Base-by-base conservation (phyloP, 64 coral and sea anemone species). In the Dendronephthya gigantea region DNA sequence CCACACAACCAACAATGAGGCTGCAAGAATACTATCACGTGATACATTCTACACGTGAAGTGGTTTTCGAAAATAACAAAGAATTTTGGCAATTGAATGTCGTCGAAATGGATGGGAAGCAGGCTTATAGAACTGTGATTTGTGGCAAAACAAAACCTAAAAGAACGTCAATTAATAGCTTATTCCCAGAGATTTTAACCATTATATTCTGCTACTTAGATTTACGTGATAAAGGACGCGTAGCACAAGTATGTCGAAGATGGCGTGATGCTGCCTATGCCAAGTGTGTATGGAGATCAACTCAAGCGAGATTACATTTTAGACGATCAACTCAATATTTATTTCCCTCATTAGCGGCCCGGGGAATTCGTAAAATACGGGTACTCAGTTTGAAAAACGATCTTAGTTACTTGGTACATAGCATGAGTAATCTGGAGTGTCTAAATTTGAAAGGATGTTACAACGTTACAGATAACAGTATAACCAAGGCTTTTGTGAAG, bases 311-410 rank as follows among this genome's bases (percentile, higher is more conserved):
- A 85, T 92, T 98, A 72, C 95, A 98, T 84, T 85, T 98, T 41
- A 79, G 95, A 68, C 90, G 95, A 82, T 98, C 95, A 87, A 93
- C 91, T 98, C 95, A 92, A 9, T 90, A 90, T 81, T 88, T 98
- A 82, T 98, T 98, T 93, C 95, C 95, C 88, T 98, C 95, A 48
- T 82, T 98, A 19, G 95, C 92, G 68, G 93, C 91, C 82, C 95
- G 95, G 89, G 95, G 95, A 50, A 98, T 98, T 88, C 89, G 95
- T 50, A 98, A 93, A 93, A 98, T 98, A 75, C 95, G 95, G 82
- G 91, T 98, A 66, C 86, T 98, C 40, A 98, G 95, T 88, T 87
- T 98, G 51, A 98, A 87, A 41, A 98, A 91, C 50, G 93, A 92
- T 83, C 87, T 98, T 58, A 98, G 85, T 50, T 98, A 89, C 69